phyloP scores from a whole-genome alignment of 2,113 vertebrate species.

The Desmodus rotundus region DNA sequence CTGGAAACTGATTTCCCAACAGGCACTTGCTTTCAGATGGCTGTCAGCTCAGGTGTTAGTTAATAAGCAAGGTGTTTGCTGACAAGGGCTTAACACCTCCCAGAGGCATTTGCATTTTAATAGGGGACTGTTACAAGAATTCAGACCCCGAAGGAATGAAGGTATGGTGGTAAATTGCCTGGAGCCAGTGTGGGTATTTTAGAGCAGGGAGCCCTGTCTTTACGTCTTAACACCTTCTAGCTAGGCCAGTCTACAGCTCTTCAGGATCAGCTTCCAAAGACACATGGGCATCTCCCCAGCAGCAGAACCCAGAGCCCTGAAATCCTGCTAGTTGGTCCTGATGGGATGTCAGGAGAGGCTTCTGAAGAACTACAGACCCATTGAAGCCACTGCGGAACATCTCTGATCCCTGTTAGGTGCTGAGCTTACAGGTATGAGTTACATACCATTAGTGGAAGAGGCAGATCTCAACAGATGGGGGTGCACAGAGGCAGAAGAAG shows the following conservation, averaged over 20 bases:
- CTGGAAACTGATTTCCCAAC: constrained; percentile 2
- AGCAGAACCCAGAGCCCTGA: not conserved
- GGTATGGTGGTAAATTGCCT: constrained; percentile 22
- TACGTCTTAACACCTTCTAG: not conserved
- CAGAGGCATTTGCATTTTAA: constrained; percentile 58
- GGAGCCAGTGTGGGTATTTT: not conserved
- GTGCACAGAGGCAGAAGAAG: not conserved
- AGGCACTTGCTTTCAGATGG: not conserved
- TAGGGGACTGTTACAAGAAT: constrained; percentile 37
- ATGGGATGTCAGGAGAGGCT: not conserved
- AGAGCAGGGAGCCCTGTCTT: not conserved
- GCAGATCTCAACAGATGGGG: not conserved
- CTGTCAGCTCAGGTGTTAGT: constrained; percentile 35
- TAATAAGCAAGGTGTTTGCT: constrained; percentile 68
- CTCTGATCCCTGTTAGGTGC: not conserved
- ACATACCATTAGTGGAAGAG: not conserved
- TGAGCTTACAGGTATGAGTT: not conserved
- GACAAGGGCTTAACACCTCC: constrained; percentile 51
- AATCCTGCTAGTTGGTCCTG: not conserved
- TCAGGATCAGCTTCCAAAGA: not conserved
- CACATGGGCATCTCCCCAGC: not conserved
- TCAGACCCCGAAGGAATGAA: constrained; percentile 8
- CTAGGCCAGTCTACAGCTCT: not conserved
- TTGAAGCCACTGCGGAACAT: not conserved
- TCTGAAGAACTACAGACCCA: not conserved